Percentiles rank a stretch among this genome's conserved stretches.
Evolutionary conservation across 37 sponge, comb jelly and placozoan species (phyloP).

Genomic region (Geodia barretti): DNA sequence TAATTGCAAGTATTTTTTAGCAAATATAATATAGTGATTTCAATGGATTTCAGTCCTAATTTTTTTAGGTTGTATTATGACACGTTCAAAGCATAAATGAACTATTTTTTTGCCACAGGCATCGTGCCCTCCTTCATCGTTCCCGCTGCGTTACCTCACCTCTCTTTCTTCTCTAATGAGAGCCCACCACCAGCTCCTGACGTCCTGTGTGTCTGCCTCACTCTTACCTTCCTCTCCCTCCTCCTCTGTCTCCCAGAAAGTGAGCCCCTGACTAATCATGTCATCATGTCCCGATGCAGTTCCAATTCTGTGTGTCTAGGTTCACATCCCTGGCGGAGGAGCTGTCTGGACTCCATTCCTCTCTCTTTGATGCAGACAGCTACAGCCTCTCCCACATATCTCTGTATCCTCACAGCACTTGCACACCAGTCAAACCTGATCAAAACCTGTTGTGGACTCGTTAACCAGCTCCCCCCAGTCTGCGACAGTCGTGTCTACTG

Average conservation of each 20-base stretch:
- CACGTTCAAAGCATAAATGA: too few species aligned
- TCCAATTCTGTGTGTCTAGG: conserved; percentile 37
- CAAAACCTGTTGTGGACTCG: too few species aligned
- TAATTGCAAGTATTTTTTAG: too few species aligned
- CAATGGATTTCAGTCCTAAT: too few species aligned
- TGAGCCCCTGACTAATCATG: background rate
- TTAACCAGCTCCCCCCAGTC: conserved; percentile 20
- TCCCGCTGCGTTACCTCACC: conserved; percentile 31
- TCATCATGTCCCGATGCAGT: conserved; percentile 21
- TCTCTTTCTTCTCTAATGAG: conserved; percentile 24
- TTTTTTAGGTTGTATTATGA: too few species aligned
- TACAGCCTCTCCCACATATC: conserved; percentile 51
- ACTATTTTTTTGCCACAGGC: too few species aligned
- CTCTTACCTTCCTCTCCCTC: conserved; percentile 8
- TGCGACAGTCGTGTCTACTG: conserved; percentile 61
- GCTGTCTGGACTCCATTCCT: conserved; percentile 47
- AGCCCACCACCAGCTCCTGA: conserved; percentile 45
- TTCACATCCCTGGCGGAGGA: conserved; percentile 43
- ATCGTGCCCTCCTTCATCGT: conserved; percentile 26
- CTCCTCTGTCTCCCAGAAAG: background rate
- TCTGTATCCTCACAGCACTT: conserved; percentile 63
- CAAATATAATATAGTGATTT: too few species aligned
- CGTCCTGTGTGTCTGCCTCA: conserved; percentile 48
- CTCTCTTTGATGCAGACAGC: conserved; percentile 79
- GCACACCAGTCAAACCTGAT: background rate